These are phyloP conservation scores for Nezara viridula DNA, from an alignment of 2,888 invertebrate genomes.

Conservation along the genomic window DNA sequence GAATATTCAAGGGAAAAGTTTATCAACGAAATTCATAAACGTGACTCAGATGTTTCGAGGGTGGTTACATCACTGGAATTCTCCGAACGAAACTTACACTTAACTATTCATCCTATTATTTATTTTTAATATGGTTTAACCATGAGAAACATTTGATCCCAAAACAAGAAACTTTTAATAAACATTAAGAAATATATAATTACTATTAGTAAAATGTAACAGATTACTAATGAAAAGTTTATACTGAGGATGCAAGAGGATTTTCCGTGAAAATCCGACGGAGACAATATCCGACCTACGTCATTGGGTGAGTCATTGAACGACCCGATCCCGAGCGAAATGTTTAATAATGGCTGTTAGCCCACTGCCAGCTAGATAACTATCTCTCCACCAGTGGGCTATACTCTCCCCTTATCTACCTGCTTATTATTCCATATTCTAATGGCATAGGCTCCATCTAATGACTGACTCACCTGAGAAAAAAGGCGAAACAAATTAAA, in stretches of 20 bases:
- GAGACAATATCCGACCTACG: not conserved
- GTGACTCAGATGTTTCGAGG: not conserved
- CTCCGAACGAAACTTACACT: not conserved
- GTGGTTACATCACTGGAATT: not conserved
- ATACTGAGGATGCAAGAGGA: not conserved
- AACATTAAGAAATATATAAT: too few relatives aligned
- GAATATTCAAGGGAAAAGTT: not conserved
- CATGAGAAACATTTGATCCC: not conserved
- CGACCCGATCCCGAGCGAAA: constrained; percentile 16
- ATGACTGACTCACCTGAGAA: constrained; percentile 46
- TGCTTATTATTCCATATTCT: constrained; percentile 53
- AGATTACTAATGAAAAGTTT: too few relatives aligned
- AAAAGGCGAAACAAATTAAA: not conserved
- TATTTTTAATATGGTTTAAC: not conserved
- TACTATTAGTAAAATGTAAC: too few relatives aligned
- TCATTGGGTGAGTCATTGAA: constrained; percentile 26
- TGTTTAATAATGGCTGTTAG: constrained; percentile 46
- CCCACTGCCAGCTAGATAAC: constrained; percentile 1
- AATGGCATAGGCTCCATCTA: constrained; percentile 42
- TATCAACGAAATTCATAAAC: too few relatives aligned
- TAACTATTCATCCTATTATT: not conserved
- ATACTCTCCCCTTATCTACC: constrained; percentile 27
- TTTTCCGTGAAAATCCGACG: not conserved
- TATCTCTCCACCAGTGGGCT: not conserved
- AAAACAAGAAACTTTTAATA: too few relatives aligned